phyloP scores from a whole-genome alignment of 2,113 vertebrate species.

The Ceyx margarethae region DNA sequence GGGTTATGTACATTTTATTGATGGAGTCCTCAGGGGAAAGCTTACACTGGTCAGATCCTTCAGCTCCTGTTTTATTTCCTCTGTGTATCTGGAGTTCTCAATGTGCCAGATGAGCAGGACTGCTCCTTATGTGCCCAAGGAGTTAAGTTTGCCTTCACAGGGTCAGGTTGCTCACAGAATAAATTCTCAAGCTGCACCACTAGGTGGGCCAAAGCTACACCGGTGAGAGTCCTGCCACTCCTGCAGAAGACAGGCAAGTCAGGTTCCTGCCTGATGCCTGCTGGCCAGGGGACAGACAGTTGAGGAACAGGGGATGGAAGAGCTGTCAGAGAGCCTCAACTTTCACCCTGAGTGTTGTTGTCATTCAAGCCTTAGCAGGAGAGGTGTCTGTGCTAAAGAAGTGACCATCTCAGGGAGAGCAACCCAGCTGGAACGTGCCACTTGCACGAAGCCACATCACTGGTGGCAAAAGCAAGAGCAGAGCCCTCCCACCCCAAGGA shows the following conservation, averaged over 20 bases:
- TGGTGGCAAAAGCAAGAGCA: background rate
- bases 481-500: background rate
- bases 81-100: accelerated
- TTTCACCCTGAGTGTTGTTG: background rate
- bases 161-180: background rate
- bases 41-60: background rate
- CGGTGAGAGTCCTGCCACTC: background rate
- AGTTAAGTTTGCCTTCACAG: background rate
- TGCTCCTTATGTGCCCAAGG: background rate
- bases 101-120: background rate
- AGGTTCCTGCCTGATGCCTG: background rate
- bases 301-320: background rate
- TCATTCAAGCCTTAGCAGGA: accelerated
- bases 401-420: background rate
- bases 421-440: background rate
- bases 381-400: background rate
- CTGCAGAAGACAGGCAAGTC: background rate
- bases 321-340: background rate
- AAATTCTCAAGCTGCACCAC: slow-evolving; percentile 19
- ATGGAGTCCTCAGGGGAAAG: background rate
- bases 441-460: background rate
- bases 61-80: background rate
- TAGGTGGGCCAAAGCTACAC: slow-evolving; percentile 60
- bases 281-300: background rate
- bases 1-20: background rate